A percentile compares a stretch with the other conserved stretches of the same genome.
phyloP scores from a whole-genome alignment of 2,888 invertebrate genomes.

The Drosophila suboccidentalis region DNA sequence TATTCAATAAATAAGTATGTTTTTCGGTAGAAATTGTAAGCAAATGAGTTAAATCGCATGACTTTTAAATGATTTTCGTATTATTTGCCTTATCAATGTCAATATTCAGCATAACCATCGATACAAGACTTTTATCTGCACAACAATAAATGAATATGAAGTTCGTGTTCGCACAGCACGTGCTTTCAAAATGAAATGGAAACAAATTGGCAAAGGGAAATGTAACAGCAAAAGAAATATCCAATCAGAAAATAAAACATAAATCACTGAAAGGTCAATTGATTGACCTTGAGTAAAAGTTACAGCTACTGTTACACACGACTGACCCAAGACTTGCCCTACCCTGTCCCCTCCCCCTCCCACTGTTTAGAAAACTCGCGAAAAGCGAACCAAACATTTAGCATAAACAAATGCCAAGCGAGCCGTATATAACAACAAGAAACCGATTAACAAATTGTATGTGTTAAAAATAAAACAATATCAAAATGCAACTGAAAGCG shows the following conservation, averaged over 20 bases:
- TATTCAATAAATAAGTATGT: background rate
- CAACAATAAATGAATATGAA: conserved; percentile 5
- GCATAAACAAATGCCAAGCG: conserved; percentile 46
- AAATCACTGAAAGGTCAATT: conserved; percentile 57
- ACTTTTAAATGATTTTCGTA: background rate
- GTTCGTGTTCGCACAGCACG: conserved; percentile 24
- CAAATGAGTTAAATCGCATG: background rate
- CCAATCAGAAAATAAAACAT: conserved; percentile 38
- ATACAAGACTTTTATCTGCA: conserved; percentile 34
- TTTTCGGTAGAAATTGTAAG: background rate
- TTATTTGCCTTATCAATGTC: conserved; percentile 35
- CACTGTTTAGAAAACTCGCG: background rate
- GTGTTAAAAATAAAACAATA: conserved; percentile 68
- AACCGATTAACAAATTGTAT: conserved; percentile 68
- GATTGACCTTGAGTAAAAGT: conserved; percentile 49
- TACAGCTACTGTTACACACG: conserved; percentile 16
- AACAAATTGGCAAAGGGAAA: conserved; percentile 23
- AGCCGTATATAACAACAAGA: conserved; percentile 20
- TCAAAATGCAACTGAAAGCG: conserved; percentile 60
- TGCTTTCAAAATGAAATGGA: conserved; percentile 34
- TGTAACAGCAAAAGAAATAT: conserved; percentile 14
- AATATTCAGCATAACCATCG: conserved; percentile 28
- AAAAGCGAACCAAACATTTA: conserved; percentile 35
- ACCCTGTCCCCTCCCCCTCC: background rate
- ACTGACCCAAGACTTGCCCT: conserved; percentile 9